phyloP scores from a whole-genome alignment of 2,797 vertebrate genomes.

The Garrulus glandarius region DNA sequence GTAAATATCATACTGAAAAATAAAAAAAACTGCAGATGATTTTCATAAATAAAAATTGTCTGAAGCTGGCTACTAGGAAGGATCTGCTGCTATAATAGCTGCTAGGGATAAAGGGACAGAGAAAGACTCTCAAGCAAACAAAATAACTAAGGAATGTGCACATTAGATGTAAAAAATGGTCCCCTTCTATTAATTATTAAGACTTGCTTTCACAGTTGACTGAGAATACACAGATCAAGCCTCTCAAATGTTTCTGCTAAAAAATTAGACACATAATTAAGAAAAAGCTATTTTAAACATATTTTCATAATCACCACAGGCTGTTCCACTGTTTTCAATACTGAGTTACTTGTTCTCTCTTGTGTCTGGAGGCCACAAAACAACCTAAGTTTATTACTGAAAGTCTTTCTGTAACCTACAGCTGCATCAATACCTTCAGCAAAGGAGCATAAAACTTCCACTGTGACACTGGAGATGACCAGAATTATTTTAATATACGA shows the following conservation, averaged over 20 bases:
- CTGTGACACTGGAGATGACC: background rate
- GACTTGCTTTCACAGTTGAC: background rate
- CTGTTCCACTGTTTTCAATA: background rate
- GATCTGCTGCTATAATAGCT: background rate
- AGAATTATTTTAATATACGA: background rate
- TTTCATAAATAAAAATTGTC: background rate
- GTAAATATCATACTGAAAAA: background rate
- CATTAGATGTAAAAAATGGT: background rate
- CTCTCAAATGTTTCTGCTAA: background rate
- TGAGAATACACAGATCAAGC: background rate
- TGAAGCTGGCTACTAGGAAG: background rate
- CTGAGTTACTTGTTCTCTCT: background rate
- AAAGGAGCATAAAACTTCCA: background rate
- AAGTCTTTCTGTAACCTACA: background rate
- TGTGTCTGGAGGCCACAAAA: background rate
- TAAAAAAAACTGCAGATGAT: background rate
- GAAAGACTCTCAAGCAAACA: background rate
- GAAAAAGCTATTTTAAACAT: background rate
- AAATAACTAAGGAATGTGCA: background rate
- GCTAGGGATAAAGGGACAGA: background rate
- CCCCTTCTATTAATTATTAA: constrained; percentile 19
- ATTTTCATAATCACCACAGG: background rate
- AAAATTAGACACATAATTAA: background rate
- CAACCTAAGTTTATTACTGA: background rate
- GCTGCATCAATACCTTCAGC: background rate